Base-by-base conservation (phyloP, 2,888 invertebrate species). In the Creontiades dilutus region DNA sequence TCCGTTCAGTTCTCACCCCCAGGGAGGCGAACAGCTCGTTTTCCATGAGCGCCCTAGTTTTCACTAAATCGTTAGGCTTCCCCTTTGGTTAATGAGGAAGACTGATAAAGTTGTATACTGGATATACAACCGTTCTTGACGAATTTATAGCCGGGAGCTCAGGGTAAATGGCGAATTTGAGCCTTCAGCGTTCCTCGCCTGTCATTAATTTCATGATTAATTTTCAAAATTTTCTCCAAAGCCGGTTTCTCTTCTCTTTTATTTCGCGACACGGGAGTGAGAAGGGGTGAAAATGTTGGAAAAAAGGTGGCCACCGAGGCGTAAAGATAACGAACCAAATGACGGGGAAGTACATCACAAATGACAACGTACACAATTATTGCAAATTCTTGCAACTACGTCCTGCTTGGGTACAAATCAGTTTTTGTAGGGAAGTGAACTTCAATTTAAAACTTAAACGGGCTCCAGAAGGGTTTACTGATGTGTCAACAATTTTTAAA, bases 71-170 rank as follows among this genome's bases (percentile, higher is more conserved):
- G 61, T 68, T 68, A 23, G 23, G 68, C 68, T 13, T 23, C 37
- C 23, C 27, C 68, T 23, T 68, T 23, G 68, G 68, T 68, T 68
- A 68, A 68, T 68, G 68, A 27, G 68, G 68, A 68, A 68, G 23
- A 37, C 37, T 37, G 37, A 68, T 68, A 68, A 68, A 68, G 68
- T 68, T 68, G 19, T 23, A 27, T 23, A 68, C 68, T 0, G 37
- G 23, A 68, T 13, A 68, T 23, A 4, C 68, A 12, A 12, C 23
- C 19, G 68, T 7, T 23, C 68, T 11, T 68, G 68, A 68, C 23
- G 68, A 68, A 68, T 68, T 68, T 68, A 68, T 68, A 23, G 11
- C 23, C 9, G 11, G 23, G 68, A 23, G 27, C 27, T 19, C 5
- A 23, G 68, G 27, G 9, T 23, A 13, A 7, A 23, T 11, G 7